Base-by-base conservation (phyloP, 2,888 invertebrate species). In the Erynnis tages region DNA sequence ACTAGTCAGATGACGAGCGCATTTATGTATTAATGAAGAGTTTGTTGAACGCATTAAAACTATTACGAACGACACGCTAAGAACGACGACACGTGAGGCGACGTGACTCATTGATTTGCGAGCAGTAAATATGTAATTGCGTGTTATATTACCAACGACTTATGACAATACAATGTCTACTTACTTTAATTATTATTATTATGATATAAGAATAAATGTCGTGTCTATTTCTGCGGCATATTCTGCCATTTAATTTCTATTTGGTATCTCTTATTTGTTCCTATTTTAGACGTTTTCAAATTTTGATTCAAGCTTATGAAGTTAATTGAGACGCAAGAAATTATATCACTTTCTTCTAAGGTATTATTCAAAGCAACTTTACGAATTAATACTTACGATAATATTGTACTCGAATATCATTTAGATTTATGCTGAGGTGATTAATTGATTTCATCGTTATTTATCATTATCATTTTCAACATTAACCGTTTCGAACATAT, bases 91-190 rank as follows among this genome's bases (percentile, higher is more conserved):
- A 7, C 11, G 25, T 8, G 8, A 40, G 23, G 13, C 4, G 38
- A 11, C 25, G 13, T 11, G 6, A 7, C 17, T 17, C 6, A 25
- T 2, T 27, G 2, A 17, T 29, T 19, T 6, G 19, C 11, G 19
- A 29, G 6, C 30, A 10, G 13, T 6, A 23, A 23, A 11, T 13
- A 13, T 38, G 13, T 11, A 16, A 29, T n/a, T 37, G 11, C 17
- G 29, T 40, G 8, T 14, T 16, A 29, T 16, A 29, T 10, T 38
- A 38, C 19, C 34, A 34, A 49, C 41, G 49, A 34, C 34, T 34
- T 49, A 27, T 23, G 49, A 49, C 49, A 49, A 49, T 49, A 49
- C 4, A 21, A 47, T 48, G 40, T 48, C 48, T 30, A 48, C 38
- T 16, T 32, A 48, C 30, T 47, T 47, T 37, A 38, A 27, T 27